phyloP scores from a whole-genome alignment of 2,888 invertebrate species.

The Drosophila emarginata region DNA sequence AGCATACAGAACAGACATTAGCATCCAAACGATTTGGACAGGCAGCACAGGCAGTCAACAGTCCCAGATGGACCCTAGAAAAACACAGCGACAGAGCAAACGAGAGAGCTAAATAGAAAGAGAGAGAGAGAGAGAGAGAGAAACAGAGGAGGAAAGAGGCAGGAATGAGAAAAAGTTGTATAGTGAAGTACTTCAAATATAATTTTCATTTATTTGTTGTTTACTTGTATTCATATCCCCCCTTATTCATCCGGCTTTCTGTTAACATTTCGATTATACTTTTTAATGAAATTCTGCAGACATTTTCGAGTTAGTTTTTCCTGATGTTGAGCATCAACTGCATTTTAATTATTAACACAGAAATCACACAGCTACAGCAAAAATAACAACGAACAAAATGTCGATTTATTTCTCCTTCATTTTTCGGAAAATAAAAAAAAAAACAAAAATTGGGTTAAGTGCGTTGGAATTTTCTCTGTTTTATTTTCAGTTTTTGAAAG shows the following conservation, averaged over 20 bases:
- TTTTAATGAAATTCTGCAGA: slow-evolving; percentile 68
- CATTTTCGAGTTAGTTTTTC: slow-evolving; percentile 31
- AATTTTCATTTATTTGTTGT: slow-evolving; percentile 40
- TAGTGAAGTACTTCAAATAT: slow-evolving; percentile 51
- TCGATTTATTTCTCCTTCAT: slow-evolving; percentile 32
- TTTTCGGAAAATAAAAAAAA: slow-evolving; percentile 11
- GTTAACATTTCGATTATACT: slow-evolving; percentile 70
- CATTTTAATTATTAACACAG: slow-evolving; percentile 68
- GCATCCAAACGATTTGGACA: slow-evolving; percentile 55
- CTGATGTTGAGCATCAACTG: slow-evolving; percentile 59
- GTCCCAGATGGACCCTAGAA: slow-evolving; percentile 11
- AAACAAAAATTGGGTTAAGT: slow-evolving; percentile 57
- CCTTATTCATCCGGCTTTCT: slow-evolving; percentile 14
- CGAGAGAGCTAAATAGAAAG: not conserved
- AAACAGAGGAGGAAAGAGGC: not conserved
- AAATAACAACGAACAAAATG: slow-evolving; percentile 22
- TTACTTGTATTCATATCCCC: slow-evolving; percentile 1
- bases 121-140: not conserved
- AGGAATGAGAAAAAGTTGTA: not conserved
- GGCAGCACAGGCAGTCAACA: slow-evolving; percentile 4
- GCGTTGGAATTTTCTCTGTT: slow-evolving; percentile 23
- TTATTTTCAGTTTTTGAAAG: slow-evolving; percentile 21
- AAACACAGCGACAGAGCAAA: too few species aligned
- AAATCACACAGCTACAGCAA: slow-evolving; percentile 21
- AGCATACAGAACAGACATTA: slow-evolving; percentile 51